Evolutionary conservation across 2,113 vertebrate genomes (phyloP).

Genomic region (Saimiri boliviensis): DNA sequence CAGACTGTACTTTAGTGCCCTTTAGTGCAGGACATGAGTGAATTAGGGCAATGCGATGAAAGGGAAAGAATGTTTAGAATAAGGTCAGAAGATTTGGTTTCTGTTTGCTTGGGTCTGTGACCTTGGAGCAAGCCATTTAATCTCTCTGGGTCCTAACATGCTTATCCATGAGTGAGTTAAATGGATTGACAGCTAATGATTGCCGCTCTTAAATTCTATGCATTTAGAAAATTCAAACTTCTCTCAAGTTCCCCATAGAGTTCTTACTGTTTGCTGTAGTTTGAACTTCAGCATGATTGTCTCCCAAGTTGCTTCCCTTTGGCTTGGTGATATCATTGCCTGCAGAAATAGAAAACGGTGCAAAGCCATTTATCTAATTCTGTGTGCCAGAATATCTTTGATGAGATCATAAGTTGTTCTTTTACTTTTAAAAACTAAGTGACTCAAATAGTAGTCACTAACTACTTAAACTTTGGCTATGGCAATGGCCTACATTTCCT

Average conservation of each 20-base stretch:
- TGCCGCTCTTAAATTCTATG: neutral
- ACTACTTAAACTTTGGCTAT: neutral
- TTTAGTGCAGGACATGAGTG: neutral
- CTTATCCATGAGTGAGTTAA: neutral
- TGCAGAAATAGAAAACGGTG: constrained; percentile 46
- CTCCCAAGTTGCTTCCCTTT: neutral
- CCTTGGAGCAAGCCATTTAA: neutral
- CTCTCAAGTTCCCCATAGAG: neutral
- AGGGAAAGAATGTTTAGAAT: neutral
- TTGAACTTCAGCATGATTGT: neutral
- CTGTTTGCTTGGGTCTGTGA: neutral
- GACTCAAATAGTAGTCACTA: constrained; percentile 42
- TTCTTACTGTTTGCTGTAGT: neutral
- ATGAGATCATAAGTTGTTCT: constrained; percentile 39
- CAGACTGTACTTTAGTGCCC: neutral
- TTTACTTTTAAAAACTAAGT: constrained; percentile 45
- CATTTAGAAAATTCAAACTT: neutral
- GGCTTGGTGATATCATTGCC: constrained; percentile 9
- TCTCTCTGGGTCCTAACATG: neutral
- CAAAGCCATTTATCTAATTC: neutral
- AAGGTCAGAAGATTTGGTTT: neutral
- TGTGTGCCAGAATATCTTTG: neutral
- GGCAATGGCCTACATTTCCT: constrained; percentile 35
- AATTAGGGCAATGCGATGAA: accelerated
- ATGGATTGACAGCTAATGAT: neutral